Base-by-base conservation (phyloP, 1,140 invertebrate genomes). In the Drosophila chauvacae region DNA sequence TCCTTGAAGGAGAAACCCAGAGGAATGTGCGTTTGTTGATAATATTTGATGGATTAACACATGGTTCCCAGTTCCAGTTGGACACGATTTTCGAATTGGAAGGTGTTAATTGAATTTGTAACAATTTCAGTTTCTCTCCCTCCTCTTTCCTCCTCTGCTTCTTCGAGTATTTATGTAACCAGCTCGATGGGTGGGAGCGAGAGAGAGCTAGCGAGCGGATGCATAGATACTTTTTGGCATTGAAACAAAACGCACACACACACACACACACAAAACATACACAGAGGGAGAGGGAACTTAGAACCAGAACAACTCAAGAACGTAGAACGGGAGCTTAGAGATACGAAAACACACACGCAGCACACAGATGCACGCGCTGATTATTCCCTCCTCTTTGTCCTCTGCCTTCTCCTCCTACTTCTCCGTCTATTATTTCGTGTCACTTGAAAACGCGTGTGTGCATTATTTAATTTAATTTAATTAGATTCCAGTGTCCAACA, bases 201-300 rank as follows among this genome's bases (percentile, higher is more conserved):
- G 37, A 50, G 75, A 77, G 75, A 69, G 62, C 44, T 42, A 77
- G 58, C 55, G 56, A 83, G 77, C 41, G 71, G 78, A 86, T 71
- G 68, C 84, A 80, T 77, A 88, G 85, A 90, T 90, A 90, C 85
- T 85, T 90, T 90, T 90, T 90, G 85, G 85, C 85, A 90, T 90
- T 90, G 85, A 90, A 90, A 88, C 85, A 88, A 90, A 90, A 85
- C 85, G 85, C 81, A 90, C 85, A 88, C 83, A 90, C 85, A 88
- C 83, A 90, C 85, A 88, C 80, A 86, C 83, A 80, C 82, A 61
- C 9, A 33, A 33, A 33, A 57, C 50, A 59, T 33, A 70, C 44
- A 44, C 44, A 64, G 41, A 68, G 50, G 65, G 53, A 64, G 60
- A 79, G 60, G 60, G 77, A 76, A 76, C 63, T 77, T 80, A 80